Conservation (phyloP, 2,888 invertebrate genomes). For the Corbicula japonica region DNA sequence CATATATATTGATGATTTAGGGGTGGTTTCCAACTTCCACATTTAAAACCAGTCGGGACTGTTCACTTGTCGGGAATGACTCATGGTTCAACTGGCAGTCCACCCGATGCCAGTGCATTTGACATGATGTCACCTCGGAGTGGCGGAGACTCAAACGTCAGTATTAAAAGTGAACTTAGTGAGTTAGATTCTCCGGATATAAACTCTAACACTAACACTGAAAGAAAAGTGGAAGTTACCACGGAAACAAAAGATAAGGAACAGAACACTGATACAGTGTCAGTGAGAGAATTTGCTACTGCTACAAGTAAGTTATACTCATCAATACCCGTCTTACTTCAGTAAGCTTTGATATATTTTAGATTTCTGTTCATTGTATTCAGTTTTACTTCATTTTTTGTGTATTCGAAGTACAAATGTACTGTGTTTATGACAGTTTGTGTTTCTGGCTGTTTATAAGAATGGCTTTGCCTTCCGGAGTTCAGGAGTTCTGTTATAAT, state of each 20-base stretch:
- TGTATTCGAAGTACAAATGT: not conserved
- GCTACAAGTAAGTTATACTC: conserved; percentile 82
- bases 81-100: conserved; percentile 88
- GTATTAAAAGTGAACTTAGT: conserved; percentile 85
- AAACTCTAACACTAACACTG: conserved; percentile 57
- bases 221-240: conserved; percentile 52
- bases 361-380: not conserved
- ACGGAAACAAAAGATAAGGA: conserved; percentile 81
- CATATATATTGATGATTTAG: too few species aligned
- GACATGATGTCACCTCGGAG: conserved; percentile 83
- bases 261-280: conserved; percentile 81
- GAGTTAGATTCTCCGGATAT: conserved; percentile 78
- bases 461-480: too few species aligned
- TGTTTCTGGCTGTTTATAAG: conserved; percentile 8
- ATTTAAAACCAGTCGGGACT: conserved; percentile 79
- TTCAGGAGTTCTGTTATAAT: too few species aligned
- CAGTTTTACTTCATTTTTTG: not conserved
- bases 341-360: too few species aligned
- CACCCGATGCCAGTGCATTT: conserved; percentile 84
- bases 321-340: too few species aligned
- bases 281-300: conserved; percentile 78
- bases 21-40: conserved; percentile 81
- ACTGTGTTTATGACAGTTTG: not conserved
- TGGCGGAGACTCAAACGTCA: conserved; percentile 82
- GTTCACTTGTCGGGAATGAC: conserved; percentile 87